Evolutionary conservation across 2,797 vertebrate species (phyloP).

Genomic region (Fistularia commersonii): DNA sequence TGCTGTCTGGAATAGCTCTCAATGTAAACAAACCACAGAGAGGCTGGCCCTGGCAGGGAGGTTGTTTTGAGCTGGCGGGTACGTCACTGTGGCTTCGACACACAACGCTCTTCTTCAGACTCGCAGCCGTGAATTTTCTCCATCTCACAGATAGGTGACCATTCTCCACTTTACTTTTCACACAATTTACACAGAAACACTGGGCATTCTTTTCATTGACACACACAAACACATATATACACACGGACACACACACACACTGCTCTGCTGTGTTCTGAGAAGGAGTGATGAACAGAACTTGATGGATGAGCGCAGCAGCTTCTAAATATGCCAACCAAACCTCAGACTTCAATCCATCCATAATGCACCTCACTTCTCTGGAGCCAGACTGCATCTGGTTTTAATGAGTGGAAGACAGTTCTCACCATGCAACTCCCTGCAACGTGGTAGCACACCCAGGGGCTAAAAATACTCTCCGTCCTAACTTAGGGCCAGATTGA

Average conservation of each 20-base stretch:
- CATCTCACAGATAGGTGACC: slow-evolving; percentile 56
- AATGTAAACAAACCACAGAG: slow-evolving; percentile 67
- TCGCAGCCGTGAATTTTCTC: slow-evolving; percentile 25
- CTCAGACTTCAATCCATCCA: slow-evolving; percentile 31
- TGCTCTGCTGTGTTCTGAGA: slow-evolving; percentile 1
- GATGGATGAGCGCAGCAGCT: slow-evolving; percentile 59
- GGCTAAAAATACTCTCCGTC: background rate
- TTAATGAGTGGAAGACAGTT: slow-evolving; percentile 56
- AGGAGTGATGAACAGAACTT: slow-evolving; percentile 19
- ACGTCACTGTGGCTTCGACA: slow-evolving; percentile 59
- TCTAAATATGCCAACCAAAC: slow-evolving; percentile 61
- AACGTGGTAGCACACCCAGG: background rate
- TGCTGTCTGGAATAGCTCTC: slow-evolving; percentile 57
- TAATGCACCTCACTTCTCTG: slow-evolving; percentile 38
- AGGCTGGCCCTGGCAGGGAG: slow-evolving; percentile 37
- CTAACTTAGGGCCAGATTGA: background rate
- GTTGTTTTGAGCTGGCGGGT: slow-evolving; percentile 51
- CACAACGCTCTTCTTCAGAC: slow-evolving; percentile 45
- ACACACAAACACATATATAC: slow-evolving; percentile 7
- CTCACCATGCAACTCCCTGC: slow-evolving; percentile 13
- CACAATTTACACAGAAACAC: slow-evolving; percentile 48
- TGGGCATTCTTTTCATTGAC: slow-evolving; percentile 20
- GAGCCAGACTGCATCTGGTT: slow-evolving; percentile 67
- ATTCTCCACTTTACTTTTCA: slow-evolving; percentile 52
- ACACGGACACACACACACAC: background rate